Percentiles rank a stretch among this genome's conserved stretches.
These are phyloP conservation scores for Chiroxiphia lanceolata DNA, from an alignment of 2,797 vertebrate species.

Conservation along the genomic window DNA sequence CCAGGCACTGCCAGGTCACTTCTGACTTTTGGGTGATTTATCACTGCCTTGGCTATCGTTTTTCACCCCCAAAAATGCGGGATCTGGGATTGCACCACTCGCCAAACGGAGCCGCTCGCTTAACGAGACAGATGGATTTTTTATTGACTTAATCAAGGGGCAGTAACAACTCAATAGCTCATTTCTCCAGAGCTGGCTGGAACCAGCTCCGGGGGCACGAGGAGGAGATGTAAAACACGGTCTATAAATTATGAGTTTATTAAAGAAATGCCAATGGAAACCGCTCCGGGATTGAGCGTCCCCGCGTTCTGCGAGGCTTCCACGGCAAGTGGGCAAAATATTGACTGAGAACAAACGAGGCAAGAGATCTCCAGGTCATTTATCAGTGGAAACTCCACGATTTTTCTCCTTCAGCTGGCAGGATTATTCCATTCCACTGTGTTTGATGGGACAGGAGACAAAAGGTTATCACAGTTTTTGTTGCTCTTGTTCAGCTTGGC, in stretches of 20 bases:
- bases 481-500: neutral
- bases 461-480: neutral
- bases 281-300: neutral
- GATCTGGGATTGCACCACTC: neutral
- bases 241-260: slow-evolving; percentile 49
- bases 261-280: slow-evolving; percentile 31
- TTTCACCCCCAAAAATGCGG: neutral
- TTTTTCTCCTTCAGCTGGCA: neutral
- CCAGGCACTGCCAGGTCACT: neutral
- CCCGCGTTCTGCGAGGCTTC: neutral
- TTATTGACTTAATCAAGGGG: slow-evolving; percentile 42
- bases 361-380: neutral
- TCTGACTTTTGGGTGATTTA: neutral
- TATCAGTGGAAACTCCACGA: neutral
- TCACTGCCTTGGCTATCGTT: neutral
- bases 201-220: neutral
- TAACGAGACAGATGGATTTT: slow-evolving; percentile 36
- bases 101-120: neutral
- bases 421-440: neutral
- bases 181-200: neutral
- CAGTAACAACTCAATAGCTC: slow-evolving; percentile 33
- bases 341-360: neutral
- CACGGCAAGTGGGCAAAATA: neutral
- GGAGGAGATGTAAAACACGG: slow-evolving; percentile 1
- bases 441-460: neutral